Base-by-base conservation (phyloP, 2,888 invertebrate species). In the Punctoribates punctum region DNA sequence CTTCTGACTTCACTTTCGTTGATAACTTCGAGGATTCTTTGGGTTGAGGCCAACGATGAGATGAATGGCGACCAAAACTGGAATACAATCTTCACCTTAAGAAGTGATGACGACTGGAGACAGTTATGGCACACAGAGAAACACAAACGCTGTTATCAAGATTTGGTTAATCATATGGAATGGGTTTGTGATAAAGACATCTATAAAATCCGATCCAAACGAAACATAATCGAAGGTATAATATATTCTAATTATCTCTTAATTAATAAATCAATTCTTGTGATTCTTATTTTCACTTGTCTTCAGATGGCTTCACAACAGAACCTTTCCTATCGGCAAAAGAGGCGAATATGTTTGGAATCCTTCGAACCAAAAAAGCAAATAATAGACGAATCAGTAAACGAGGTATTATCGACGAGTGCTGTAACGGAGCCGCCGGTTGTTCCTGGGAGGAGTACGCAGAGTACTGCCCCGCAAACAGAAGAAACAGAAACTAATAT, bases 391-490 rank as follows among this genome's bases (percentile, higher is more conserved):
- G 3, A 34, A 34, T 76, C 6, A n/a, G n/a, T 0, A 81, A 81
- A 75, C 57, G 81, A 25, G 81, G 81, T 27, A 88, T 88, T 54
- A 88, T 88, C 17, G 85, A 86, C 62, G 88, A 88, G 82, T 88
- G 88, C 80, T 88, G 88, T 82, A 86, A 86, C 79, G 85, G 85
- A 60, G 77, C 77, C 8, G 76, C 74, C 0, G 82, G 85, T 3
- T 88, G 88, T 80, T 88, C 88, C 74, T 88, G 88, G 88, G 88
- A 88, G 81, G 88, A 88, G 81, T 88, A 88, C 80, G 88, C 88
- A 8, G 88, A 88, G 82, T 88, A 88, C 82, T 88, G 88, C 81
- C 88, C 88, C 4, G 86, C 87, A 38, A 88, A 88, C 81, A 87
- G 81, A 23, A 75, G 83, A 74, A 73, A 81, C 11, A 70, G 80